Evolutionary conservation across 35 echinoderm and acorn worm species (phyloP).

Genomic region (Ophioderma brevispina): DNA sequence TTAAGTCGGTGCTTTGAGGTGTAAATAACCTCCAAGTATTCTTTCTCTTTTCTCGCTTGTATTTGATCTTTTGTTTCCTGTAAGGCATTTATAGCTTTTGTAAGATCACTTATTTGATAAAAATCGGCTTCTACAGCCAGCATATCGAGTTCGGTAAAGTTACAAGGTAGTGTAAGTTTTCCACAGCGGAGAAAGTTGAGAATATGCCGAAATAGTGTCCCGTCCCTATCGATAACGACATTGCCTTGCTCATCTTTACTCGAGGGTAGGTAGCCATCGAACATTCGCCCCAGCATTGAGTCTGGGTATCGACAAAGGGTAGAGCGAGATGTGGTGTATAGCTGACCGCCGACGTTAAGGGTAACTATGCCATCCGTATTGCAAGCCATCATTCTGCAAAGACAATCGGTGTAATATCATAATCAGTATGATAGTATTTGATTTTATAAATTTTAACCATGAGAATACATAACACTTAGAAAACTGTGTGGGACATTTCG

Average conservation of each 20-base stretch:
- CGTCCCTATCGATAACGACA: slow-evolving; percentile 46
- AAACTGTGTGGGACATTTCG: no score
- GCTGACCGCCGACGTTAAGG: slow-evolving; percentile 63
- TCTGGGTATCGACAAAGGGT: slow-evolving; percentile 51
- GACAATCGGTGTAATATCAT: no score
- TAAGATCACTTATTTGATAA: slow-evolving; percentile 20
- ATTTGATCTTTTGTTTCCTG: no score
- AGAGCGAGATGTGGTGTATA: slow-evolving; percentile 53
- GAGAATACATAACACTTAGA: no score
- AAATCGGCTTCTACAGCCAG: slow-evolving; percentile 34
- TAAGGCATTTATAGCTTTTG: not conserved
- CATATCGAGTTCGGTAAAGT: slow-evolving; percentile 39
- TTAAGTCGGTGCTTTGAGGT: no score
- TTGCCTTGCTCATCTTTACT: slow-evolving; percentile 4
- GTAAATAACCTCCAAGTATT: no score
- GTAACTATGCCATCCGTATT: slow-evolving; percentile 21
- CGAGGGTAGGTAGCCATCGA: slow-evolving; percentile 9
- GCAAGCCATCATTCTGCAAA: no score
- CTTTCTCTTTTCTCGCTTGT: no score
- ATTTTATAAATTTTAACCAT: no score
- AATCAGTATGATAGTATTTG: no score
- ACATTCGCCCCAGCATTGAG: slow-evolving; percentile 74
- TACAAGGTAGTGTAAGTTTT: not conserved
- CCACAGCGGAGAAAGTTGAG: slow-evolving; percentile 32
- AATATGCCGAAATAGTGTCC: slow-evolving; percentile 7